Evolutionary conservation across 2,888 invertebrate genomes (phyloP), one percentile per base, ranked within the genome.

Genomic region (Perithous albicinctus): DNA sequence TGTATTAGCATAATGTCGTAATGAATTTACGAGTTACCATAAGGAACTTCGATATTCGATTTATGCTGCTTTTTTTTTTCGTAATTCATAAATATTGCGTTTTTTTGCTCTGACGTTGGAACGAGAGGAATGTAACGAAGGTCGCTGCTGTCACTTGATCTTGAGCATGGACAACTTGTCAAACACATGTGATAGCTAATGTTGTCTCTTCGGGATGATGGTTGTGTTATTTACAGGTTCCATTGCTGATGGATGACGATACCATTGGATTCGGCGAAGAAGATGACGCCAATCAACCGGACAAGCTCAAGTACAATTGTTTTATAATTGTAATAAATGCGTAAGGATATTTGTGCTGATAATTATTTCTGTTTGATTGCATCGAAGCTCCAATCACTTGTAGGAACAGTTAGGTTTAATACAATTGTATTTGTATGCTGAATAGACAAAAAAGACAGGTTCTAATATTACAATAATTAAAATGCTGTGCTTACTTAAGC

Each of bases 211-310:
- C 85, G 48, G 73, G 85, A 86, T 86, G 82, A 86, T 86, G 81
- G 79, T 84, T 48, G 82, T 86, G 64, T 86, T 67, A 75, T 93
- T 94, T 94, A 74, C 94, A 97, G 97, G 96, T 97, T 94, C 96
- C 98, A 91, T 89, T 94, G 91, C 94, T 97, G 88, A 94, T 97
- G 90, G 97, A 97, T 88, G 97, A 97, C 90, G 97, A 97, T 93
- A 97, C 97, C 32, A 94, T 97, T 86, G 97, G 96, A 56, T 97
- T 97, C 89, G 97, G 97, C 0, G 97, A 97, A 85, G 97, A 97
- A 92, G 97, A 97, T 88, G 95, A 95, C 72, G 93, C 93, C 23
- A 91, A 88, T 77, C 94, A 94, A 64, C 90, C 88, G 70, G 90
- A 88, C 79, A 90, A 91, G 79, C 90, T 94, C 72, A 93, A 92